phyloP scores from a whole-genome alignment of 1,140 invertebrate species.

The Ostrea denselamellosa region DNA sequence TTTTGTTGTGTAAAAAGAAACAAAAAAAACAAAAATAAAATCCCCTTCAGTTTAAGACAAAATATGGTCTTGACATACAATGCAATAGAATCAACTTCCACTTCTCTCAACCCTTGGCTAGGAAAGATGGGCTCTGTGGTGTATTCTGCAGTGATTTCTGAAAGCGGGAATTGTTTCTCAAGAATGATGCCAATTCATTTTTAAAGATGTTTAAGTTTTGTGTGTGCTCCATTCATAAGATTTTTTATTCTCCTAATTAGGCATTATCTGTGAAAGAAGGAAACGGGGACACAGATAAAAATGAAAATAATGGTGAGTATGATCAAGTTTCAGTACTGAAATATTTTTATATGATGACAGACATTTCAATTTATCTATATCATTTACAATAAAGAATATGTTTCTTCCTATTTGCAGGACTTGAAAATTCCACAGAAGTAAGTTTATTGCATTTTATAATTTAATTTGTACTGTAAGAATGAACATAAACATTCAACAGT shows the following conservation, averaged over 20 bases:
- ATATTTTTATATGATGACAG: neutral
- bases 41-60: no score
- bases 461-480: no score
- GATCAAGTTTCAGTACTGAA: neutral
- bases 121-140: no score
- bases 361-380: neutral
- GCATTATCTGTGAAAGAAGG: slow-evolving; percentile 8
- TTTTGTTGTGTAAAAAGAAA: no score
- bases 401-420: neutral
- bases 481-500: neutral
- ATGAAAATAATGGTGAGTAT: slow-evolving; percentile 10
- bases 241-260: neutral
- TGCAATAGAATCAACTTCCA: no score
- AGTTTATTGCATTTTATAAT: neutral
- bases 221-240: neutral
- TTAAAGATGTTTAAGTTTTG: no score
- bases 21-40: no score
- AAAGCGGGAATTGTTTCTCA: no score
- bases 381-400: neutral
- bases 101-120: no score
- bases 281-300: neutral
- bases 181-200: no score
- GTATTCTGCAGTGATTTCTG: no score
- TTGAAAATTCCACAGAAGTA: slow-evolving; percentile 23
- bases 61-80: no score